These are phyloP conservation scores for Halocynthia roretzi DNA, from an alignment of 23 tunicate genomes.

Conservation along the genomic window DNA sequence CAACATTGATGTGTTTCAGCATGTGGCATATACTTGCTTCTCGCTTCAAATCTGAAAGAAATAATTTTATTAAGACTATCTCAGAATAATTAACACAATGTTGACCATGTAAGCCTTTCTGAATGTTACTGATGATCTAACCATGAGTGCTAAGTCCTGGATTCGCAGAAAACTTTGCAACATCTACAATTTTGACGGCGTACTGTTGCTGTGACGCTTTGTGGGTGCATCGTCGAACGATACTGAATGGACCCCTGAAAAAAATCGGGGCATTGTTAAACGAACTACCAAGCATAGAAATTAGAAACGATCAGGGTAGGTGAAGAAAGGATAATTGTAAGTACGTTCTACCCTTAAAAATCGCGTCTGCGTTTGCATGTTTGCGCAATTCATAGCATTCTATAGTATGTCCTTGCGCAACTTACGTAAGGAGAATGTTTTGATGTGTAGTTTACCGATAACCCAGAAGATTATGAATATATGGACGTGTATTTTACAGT, in stretches of 20 bases:
- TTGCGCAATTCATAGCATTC: too few relatives aligned
- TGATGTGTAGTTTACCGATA: too few relatives aligned
- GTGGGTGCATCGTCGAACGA: slow-evolving; percentile 71
- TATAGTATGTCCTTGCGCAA: too few relatives aligned
- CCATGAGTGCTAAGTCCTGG: slow-evolving; percentile 81
- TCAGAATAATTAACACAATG: slow-evolving; percentile 2
- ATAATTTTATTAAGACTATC: neutral
- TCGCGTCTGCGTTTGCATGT: too few relatives aligned
- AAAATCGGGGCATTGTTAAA: too few relatives aligned
- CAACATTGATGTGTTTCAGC: slow-evolving; percentile 87
- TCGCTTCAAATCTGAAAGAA: slow-evolving; percentile 64
- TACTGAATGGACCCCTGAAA: slow-evolving; percentile 82
- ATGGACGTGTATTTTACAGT: too few relatives aligned
- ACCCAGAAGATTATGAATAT: too few relatives aligned
- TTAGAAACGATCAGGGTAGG: too few relatives aligned
- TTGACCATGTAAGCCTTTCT: neutral
- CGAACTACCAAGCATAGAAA: too few relatives aligned
- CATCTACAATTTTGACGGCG: slow-evolving; percentile 96
- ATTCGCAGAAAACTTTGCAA: slow-evolving; percentile 62
- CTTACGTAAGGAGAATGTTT: too few relatives aligned
- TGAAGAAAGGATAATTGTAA: too few relatives aligned
- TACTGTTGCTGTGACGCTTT: slow-evolving; percentile 38
- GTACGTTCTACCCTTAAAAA: too few relatives aligned
- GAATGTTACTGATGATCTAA: slow-evolving; percentile 8
- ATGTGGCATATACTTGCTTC: slow-evolving; percentile 89